phyloP scores from a whole-genome alignment of 64 coral and sea anemone genomes.

The Dendronephthya gigantea region DNA sequence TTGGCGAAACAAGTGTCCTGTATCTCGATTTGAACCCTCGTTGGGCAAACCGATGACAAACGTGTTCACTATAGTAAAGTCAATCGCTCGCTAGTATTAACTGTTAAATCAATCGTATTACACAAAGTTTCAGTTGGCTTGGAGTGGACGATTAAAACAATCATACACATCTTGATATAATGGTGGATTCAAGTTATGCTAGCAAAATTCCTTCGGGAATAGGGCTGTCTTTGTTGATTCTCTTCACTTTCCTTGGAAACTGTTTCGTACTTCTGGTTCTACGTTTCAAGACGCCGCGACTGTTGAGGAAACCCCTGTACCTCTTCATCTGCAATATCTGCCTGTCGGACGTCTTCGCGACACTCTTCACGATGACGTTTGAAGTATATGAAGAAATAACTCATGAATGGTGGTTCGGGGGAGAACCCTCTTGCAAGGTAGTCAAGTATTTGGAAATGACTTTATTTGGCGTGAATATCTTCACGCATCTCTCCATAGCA shows the following conservation, averaged over 20 bases:
- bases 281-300: background rate
- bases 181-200: too few species aligned
- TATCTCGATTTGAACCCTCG: too few species aligned
- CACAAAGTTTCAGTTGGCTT: too few species aligned
- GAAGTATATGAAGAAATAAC: slow-evolving; percentile 17
- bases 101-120: too few species aligned
- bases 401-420: slow-evolving; percentile 22
- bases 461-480: slow-evolving; percentile 25
- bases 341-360: slow-evolving; percentile 27
- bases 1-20: too few species aligned
- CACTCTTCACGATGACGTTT: slow-evolving; percentile 37
- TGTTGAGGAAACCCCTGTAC: slow-evolving; percentile 32
- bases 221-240: background rate
- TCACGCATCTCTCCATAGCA: slow-evolving; percentile 31
- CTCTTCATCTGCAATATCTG: slow-evolving; percentile 34
- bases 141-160: too few species aligned
- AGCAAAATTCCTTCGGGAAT: background rate
- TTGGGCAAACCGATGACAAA: too few species aligned
- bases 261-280: background rate
- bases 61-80: too few species aligned
- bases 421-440: slow-evolving; percentile 9
- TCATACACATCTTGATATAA: too few species aligned
- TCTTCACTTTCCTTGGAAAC: slow-evolving; percentile 20
- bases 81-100: too few species aligned
- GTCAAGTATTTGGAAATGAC: slow-evolving; percentile 34